A percentile compares a stretch with the other conserved stretches of the same genome.
These are phyloP conservation scores for Pangasius macronema DNA, from an alignment of 2,797 vertebrate genomes.

Conservation along the genomic window DNA sequence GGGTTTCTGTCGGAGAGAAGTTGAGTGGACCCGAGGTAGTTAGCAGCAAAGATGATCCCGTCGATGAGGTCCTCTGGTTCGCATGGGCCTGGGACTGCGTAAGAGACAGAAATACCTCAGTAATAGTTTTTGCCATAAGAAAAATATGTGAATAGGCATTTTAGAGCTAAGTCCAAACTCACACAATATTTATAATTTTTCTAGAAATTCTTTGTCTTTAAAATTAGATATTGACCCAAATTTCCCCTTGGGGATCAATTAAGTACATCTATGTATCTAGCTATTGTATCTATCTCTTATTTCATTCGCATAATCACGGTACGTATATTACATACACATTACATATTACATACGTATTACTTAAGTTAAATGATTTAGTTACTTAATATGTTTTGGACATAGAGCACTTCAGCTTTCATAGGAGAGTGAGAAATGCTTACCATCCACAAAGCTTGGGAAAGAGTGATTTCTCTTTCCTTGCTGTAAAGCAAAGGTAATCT, in stretches of 20 bases:
- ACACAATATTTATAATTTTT: not conserved
- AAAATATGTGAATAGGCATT: not conserved
- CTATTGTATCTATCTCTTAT: not conserved
- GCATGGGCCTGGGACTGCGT: slow-evolving; percentile 94
- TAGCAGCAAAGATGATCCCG: slow-evolving; percentile 97
- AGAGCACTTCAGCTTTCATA: not conserved
- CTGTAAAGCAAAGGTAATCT: slow-evolving; percentile 57
- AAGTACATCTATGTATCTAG: not conserved
- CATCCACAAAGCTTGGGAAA: slow-evolving; percentile 97
- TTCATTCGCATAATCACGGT: not conserved
- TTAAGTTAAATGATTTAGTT: not conserved
- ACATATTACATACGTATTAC: not conserved
- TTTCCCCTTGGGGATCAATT: not conserved
- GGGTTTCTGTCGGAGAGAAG: slow-evolving; percentile 94
- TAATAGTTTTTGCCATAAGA: not conserved
- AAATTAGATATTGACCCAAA: not conserved
- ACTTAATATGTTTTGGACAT: not conserved
- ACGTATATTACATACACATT: not conserved
- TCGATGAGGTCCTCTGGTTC: slow-evolving; percentile 87
- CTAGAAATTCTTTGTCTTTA: not conserved
- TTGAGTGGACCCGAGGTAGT: slow-evolving; percentile 96
- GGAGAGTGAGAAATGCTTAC: slow-evolving; percentile 75
- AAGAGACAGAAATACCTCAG: slow-evolving; percentile 20
- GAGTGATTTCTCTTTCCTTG: slow-evolving; percentile 89
- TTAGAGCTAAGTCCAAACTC: not conserved